Evolutionary conservation across 2,113 vertebrate species (phyloP).

Genomic region (Clarias macrocephalus): DNA sequence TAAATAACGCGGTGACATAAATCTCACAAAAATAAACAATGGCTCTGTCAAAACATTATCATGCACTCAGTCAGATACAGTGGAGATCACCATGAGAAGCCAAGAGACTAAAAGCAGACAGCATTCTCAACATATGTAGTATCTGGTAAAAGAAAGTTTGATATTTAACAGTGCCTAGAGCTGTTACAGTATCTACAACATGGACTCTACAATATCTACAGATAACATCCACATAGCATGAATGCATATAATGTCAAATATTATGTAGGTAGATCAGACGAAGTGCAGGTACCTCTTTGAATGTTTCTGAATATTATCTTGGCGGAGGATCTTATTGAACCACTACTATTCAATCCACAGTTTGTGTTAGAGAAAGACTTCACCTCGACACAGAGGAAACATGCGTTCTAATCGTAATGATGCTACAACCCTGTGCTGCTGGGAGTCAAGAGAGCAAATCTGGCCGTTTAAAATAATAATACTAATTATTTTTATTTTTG

Average conservation of each 20-base stretch:
- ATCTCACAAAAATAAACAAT: conserved; percentile 38
- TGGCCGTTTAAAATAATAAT: not conserved
- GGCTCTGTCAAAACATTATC: conserved; percentile 26
- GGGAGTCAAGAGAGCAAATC: not conserved
- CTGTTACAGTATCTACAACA: not conserved
- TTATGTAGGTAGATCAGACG: not conserved
- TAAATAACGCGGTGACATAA: conserved; percentile 27
- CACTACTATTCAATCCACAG: not conserved
- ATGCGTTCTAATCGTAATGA: not conserved
- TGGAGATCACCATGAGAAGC: not conserved
- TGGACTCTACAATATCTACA: not conserved
- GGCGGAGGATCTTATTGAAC: not conserved
- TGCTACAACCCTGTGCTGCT: not conserved
- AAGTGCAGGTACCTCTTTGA: not conserved
- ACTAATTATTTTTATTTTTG: too few relatives aligned
- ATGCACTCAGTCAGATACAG: conserved; percentile 11
- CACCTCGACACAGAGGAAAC: not conserved
- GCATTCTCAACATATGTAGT: not conserved
- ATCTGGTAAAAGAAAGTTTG: not conserved
- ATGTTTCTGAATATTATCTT: not conserved
- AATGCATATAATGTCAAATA: not conserved
- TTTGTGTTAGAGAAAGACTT: not conserved
- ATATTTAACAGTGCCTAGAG: not conserved
- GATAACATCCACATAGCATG: not conserved
- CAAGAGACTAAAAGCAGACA: not conserved